Percentiles rank a stretch among this genome's conserved stretches.
Evolutionary conservation across 2,113 vertebrate species (phyloP).

Genomic region (Trichechus manatus): DNA sequence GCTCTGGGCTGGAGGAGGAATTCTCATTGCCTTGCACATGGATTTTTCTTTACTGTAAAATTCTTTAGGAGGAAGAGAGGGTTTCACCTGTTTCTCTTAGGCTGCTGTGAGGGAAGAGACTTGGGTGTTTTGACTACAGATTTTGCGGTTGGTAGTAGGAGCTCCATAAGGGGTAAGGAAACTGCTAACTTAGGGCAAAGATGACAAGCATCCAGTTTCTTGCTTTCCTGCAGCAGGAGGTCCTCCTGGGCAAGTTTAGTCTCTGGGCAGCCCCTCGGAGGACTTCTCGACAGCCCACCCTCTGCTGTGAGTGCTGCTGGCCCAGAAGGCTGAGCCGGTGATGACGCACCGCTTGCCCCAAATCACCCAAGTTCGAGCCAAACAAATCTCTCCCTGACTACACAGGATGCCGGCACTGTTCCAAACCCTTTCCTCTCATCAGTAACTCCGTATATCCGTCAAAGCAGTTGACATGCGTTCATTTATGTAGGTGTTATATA

Average conservation of each 20-base stretch:
- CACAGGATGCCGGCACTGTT: background rate
- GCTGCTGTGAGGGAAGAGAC: background rate
- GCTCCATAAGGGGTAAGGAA: background rate
- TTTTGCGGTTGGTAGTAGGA: background rate
- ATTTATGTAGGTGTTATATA: background rate
- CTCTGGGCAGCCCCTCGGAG: background rate
- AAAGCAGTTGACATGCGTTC: background rate
- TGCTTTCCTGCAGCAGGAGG: background rate
- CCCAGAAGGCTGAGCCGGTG: background rate
- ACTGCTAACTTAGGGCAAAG: background rate
- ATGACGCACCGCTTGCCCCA: background rate
- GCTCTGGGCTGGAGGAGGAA: background rate
- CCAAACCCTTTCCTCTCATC: background rate
- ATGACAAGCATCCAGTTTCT: background rate
- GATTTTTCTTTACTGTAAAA: background rate
- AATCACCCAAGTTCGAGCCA: background rate
- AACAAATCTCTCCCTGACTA: background rate
- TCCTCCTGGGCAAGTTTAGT: background rate
- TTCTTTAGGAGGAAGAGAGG: background rate
- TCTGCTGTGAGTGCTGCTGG: background rate
- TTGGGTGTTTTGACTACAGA: background rate
- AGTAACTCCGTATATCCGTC: background rate
- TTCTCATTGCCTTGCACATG: background rate
- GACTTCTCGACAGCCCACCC: background rate
- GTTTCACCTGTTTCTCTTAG: background rate